Conservation (phyloP, 1,140 invertebrate genomes). For the Brachionus asplanchnoidis region DNA sequence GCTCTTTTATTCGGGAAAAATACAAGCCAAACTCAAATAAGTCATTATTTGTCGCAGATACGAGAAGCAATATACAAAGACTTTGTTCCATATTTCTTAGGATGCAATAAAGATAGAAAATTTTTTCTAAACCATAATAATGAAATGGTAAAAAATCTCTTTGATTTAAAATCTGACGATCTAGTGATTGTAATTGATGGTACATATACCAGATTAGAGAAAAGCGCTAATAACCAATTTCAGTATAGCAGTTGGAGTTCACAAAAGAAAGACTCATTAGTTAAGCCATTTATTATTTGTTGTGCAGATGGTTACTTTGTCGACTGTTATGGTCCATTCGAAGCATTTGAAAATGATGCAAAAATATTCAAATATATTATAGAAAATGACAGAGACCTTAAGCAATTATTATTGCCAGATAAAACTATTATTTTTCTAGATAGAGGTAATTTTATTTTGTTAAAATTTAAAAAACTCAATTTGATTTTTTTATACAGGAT, state of each 20-base stretch:
- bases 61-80: neutral
- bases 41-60: neutral
- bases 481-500: conserved; percentile 4
- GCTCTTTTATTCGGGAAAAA: neutral
- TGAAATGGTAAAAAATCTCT: conserved; percentile 18
- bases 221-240: conserved; percentile 1
- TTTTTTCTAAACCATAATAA: conserved; percentile 30
- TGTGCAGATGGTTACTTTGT: conserved; percentile 3
- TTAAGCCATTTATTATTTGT: conserved; percentile 18
- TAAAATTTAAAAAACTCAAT: conserved; percentile 19
- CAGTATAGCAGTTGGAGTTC: neutral
- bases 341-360: conserved; percentile 16
- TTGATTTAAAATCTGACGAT: neutral
- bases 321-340: conserved; percentile 11
- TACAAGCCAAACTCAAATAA: conserved; percentile 2
- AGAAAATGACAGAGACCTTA: conserved; percentile 9
- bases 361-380: conserved; percentile 12
- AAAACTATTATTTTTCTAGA: conserved; percentile 23
- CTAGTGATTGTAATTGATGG: conserved; percentile 12
- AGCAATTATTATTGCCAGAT: conserved; percentile 3
- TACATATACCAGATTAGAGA: conserved; percentile 16
- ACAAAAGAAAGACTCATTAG: conserved; percentile 18
- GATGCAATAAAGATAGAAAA: neutral
- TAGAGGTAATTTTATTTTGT: conserved; percentile 24
- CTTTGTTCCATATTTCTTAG: conserved; percentile 11